phyloP scores from a whole-genome alignment of 2,888 invertebrate genomes.

The Drosophila meridionalis region DNA sequence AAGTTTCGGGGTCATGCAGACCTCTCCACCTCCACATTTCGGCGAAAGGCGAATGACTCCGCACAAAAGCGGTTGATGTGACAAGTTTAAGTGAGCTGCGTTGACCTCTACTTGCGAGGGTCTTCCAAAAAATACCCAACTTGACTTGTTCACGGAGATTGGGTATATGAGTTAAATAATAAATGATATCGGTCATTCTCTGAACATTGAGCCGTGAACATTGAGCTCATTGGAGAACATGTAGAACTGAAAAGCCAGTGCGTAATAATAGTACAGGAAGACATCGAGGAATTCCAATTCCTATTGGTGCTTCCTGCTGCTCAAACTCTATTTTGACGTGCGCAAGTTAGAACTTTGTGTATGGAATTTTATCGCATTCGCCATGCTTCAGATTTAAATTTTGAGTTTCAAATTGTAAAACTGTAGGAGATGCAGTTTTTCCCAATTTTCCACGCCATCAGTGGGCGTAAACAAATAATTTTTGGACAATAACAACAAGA shows the following conservation, averaged over 20 bases:
- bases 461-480: no score
- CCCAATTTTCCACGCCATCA: no score
- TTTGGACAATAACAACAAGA: no score
- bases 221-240: background rate
- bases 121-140: background rate
- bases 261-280: background rate
- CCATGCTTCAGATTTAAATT: no score
- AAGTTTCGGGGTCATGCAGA: slow-evolving; percentile 2
- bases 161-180: background rate
- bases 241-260: background rate
- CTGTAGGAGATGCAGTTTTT: no score
- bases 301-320: background rate
- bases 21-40: background rate
- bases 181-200: background rate
- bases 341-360: no score
- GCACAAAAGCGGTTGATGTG: slow-evolving; percentile 10
- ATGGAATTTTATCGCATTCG: no score
- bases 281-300: background rate
- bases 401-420: no score
- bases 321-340: no score
- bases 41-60: slow-evolving; percentile 20
- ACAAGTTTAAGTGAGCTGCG: slow-evolving; percentile 62
- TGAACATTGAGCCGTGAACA: background rate
- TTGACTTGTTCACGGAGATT: background rate
- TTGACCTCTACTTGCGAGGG: slow-evolving; percentile 52